These are phyloP conservation scores for Tachycineta bicolor DNA, from an alignment of 2,113 vertebrate genomes.

Conservation along the genomic window DNA sequence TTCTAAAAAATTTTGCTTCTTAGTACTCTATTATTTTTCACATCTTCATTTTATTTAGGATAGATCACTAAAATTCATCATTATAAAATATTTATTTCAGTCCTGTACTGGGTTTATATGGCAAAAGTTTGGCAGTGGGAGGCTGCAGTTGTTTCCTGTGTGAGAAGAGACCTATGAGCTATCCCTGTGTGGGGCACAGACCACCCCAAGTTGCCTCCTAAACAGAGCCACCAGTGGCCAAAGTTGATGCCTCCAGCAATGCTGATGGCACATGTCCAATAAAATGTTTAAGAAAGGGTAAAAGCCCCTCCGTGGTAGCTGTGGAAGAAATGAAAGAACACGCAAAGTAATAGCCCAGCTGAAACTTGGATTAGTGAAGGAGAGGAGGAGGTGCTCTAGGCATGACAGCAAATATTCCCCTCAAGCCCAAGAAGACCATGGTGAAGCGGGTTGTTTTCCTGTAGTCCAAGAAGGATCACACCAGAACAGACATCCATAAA, in stretches of 20 bases:
- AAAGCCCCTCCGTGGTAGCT: rapidly evolving
- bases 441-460: neutral
- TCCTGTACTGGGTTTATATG: neutral
- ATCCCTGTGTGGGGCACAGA: neutral
- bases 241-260: neutral
- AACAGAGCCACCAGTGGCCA: rapidly evolving
- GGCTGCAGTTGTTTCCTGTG: neutral
- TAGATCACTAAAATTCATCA: neutral
- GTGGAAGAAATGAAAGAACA: neutral
- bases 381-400: neutral
- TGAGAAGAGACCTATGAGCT: neutral
- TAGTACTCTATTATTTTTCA: neutral
- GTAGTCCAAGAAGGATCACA: neutral
- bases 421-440: neutral
- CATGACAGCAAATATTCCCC: neutral
- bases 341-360: neutral
- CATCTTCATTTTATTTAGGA: neutral
- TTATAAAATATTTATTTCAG: neutral
- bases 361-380: neutral
- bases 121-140: rapidly evolving
- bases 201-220: neutral
- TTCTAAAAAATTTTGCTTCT: neutral
- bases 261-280: neutral
- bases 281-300: neutral
- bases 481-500: neutral